A percentile compares a stretch with the other conserved stretches of the same genome.
phyloP scores from a whole-genome alignment of 2,113 vertebrate species.

The Pao palembangensis region DNA sequence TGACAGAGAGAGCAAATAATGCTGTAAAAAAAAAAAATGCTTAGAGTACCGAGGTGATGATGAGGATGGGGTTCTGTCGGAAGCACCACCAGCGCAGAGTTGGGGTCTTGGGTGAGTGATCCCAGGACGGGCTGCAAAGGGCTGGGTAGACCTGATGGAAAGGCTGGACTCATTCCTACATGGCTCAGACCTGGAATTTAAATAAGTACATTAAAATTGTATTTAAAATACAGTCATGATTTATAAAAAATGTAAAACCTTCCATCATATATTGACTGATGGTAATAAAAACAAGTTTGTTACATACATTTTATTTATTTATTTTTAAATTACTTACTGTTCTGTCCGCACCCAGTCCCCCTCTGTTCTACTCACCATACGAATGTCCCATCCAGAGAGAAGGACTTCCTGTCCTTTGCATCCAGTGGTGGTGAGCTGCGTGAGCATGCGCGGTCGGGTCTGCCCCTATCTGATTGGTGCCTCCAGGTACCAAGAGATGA shows the following conservation, averaged over 20 bases:
- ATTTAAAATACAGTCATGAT: no score
- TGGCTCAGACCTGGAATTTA: constrained; percentile 82
- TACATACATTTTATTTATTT: background rate
- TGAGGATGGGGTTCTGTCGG: constrained; percentile 86
- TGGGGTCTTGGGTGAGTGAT: constrained; percentile 88
- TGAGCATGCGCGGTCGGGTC: constrained; percentile 81
- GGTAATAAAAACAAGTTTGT: background rate
- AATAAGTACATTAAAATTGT: background rate
- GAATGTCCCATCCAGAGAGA: constrained; percentile 97
- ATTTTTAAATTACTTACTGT: background rate
- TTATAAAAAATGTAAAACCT: no score
- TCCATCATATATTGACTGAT: constrained; percentile 1
- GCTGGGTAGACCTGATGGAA: constrained; percentile 85
- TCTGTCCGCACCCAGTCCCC: background rate
- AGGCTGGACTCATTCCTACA: constrained; percentile 85
- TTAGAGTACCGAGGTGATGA: constrained; percentile 82
- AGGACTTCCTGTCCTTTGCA: constrained; percentile 93
- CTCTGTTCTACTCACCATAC: constrained; percentile 79
- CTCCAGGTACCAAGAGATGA: constrained; percentile 85
- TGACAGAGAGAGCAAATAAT: constrained; percentile 9
- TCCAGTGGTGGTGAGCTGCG: constrained; percentile 88
- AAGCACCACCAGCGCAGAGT: constrained; percentile 88
- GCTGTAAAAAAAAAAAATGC: background rate
- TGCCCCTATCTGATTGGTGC: constrained; percentile 80
- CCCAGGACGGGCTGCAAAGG: constrained; percentile 86